These are phyloP conservation scores for Ornithoptera priamus DNA, from an alignment of 2,888 invertebrate genomes.

Conservation along the genomic window DNA sequence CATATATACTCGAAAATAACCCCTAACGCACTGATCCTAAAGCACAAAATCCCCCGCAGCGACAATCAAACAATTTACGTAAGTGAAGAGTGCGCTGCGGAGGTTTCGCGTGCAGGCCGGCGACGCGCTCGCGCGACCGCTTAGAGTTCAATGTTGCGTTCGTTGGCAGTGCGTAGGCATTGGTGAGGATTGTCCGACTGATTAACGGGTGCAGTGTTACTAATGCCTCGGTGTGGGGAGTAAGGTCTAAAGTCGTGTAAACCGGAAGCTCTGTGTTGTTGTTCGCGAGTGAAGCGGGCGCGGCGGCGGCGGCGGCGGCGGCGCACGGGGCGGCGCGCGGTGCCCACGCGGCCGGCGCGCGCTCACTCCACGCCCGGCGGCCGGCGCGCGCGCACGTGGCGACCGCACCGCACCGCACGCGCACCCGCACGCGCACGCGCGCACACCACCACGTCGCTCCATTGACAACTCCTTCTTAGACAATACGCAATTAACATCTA, in stretches of 20 bases:
- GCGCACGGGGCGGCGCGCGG: constrained; percentile 40
- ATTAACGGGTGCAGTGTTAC: constrained; percentile 20
- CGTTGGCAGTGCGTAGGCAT: constrained; percentile 19
- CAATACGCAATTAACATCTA: no score
- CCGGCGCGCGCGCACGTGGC: constrained; percentile 75
- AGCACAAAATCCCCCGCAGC: constrained; percentile 22
- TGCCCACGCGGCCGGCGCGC: constrained; percentile 66
- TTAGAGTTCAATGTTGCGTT: constrained; percentile 21
- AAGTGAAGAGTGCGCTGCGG: constrained; percentile 15
- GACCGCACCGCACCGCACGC: constrained; percentile 59
- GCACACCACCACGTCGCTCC: constrained; percentile 30
- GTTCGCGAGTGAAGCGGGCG: constrained; percentile 39
- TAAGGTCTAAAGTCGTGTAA: constrained; percentile 36
- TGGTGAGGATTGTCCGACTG: constrained; percentile 21
- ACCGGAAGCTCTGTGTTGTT: constrained; percentile 6
- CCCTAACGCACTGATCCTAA: constrained; percentile 31
- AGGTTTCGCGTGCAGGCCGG: constrained; percentile 12
- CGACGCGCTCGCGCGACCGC: constrained; percentile 28
- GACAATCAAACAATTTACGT: constrained; percentile 28
- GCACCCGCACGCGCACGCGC: constrained; percentile 71
- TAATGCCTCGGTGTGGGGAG: constrained; percentile 13
- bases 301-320: constrained; percentile 47
- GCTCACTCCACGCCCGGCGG: constrained; percentile 71
- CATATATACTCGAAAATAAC: constrained; percentile 29
- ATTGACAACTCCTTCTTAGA: no score